Conservation (phyloP, 2,797 vertebrate species). For the Ptychobarbus kaznakovi region DNA sequence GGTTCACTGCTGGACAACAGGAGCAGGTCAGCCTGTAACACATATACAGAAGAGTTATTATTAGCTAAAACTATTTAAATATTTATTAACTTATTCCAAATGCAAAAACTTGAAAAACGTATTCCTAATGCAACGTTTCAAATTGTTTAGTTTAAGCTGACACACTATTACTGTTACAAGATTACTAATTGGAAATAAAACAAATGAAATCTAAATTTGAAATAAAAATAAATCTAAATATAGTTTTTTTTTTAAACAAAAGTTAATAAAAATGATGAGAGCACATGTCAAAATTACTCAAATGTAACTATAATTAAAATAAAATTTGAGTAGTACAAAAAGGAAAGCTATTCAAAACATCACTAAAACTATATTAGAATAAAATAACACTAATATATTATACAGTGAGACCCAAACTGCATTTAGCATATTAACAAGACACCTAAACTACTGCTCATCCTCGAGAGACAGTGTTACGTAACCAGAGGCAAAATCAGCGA, state of each 20-base stretch:
- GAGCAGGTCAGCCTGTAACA: slow-evolving; percentile 91
- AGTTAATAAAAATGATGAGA: too few relatives aligned
- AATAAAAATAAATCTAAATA: background rate
- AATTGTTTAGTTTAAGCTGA: background rate
- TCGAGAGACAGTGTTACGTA: slow-evolving; percentile 10
- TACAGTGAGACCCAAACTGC: background rate
- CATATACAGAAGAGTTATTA: background rate
- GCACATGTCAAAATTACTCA: background rate
- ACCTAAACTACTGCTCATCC: background rate
- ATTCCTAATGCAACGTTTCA: too few relatives aligned
- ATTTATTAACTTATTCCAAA: background rate
- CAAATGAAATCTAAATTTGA: background rate
- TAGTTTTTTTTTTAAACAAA: background rate
- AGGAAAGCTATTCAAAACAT: background rate
- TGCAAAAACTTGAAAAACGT: background rate
- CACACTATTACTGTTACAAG: background rate
- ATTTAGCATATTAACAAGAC: slow-evolving; percentile 4
- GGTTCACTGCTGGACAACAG: slow-evolving; percentile 94
- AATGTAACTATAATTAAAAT: background rate
- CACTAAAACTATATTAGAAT: background rate
- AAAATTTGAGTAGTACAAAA: background rate
- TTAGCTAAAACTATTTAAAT: background rate
- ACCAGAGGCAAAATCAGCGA: background rate
- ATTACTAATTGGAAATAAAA: background rate
- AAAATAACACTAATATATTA: background rate